Evolutionary conservation across 2,113 vertebrate genomes (phyloP).

Genomic region (Barnardius zonarius): DNA sequence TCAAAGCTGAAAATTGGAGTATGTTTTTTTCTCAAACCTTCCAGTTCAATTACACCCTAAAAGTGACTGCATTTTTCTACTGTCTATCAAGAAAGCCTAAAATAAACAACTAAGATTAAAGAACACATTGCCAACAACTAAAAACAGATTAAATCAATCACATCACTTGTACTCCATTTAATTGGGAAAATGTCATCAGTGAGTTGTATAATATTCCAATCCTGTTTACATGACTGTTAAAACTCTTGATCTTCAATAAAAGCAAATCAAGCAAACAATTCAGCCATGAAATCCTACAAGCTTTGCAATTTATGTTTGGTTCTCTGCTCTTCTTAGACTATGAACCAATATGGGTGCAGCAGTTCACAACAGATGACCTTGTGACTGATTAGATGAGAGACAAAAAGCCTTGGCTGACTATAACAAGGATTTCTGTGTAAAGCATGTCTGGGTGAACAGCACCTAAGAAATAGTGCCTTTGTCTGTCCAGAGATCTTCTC

Average conservation of each 20-base stretch:
- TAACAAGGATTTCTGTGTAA: background rate
- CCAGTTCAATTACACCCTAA: background rate
- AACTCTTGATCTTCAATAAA: conserved; percentile 11
- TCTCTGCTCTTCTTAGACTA: background rate
- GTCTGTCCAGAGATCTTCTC: background rate
- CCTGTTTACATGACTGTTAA: background rate
- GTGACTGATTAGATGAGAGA: background rate
- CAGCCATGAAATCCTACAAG: background rate
- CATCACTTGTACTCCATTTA: background rate
- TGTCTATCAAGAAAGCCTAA: background rate
- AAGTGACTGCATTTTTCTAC: background rate
- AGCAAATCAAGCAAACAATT: conserved; percentile 7
- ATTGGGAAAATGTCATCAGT: conserved; percentile 15
- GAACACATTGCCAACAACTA: background rate
- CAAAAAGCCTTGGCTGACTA: background rate
- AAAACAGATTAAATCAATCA: conserved; percentile 6
- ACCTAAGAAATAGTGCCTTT: background rate
- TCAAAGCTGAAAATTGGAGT: conserved; percentile 1
- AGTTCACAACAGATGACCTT: background rate
- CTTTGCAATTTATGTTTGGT: background rate
- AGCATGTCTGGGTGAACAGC: background rate
- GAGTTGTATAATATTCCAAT: conserved; percentile 3
- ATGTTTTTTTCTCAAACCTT: conserved; percentile 23
- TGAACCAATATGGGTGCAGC: background rate
- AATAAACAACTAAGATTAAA: background rate